Percentiles rank a stretch among this genome's conserved stretches.
Conservation (phyloP, 1,140 invertebrate genomes). For the Nasonia vitripennis region DNA sequence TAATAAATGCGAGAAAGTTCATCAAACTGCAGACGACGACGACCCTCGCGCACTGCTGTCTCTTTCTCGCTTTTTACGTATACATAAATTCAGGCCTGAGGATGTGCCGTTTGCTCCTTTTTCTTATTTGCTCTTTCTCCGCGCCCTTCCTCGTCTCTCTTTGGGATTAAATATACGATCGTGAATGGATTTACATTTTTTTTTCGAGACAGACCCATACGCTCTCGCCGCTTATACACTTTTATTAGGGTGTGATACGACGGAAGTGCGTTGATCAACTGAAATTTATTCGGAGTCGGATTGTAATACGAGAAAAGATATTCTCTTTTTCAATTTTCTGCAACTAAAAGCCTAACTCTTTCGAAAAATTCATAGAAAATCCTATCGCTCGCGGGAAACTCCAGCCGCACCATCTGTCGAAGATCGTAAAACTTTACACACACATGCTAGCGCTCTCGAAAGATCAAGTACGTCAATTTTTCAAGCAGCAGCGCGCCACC, state of each 20-base stretch:
- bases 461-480: slow-evolving; percentile 41
- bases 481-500: not conserved
- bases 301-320: not conserved
- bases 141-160: not conserved
- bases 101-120: not conserved
- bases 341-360: not conserved
- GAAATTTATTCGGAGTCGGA: too few relatives aligned
- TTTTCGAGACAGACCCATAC: not conserved
- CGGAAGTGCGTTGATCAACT: too few relatives aligned
- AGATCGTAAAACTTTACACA: slow-evolving; percentile 37
- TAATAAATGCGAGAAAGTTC: slow-evolving; percentile 45
- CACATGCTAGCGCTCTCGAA: not conserved
- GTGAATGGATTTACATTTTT: not conserved
- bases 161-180: slow-evolving; percentile 1
- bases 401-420: slow-evolving; percentile 9
- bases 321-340: not conserved
- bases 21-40: slow-evolving; percentile 4
- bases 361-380: not conserved
- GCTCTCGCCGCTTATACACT: not conserved
- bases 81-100: not conserved
- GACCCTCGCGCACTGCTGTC: not conserved
- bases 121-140: not conserved
- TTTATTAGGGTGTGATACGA: too few relatives aligned
- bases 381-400: not conserved
- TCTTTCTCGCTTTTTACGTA: not conserved